phyloP scores from a whole-genome alignment of 2,113 vertebrate genomes.

The Mugil cephalus region DNA sequence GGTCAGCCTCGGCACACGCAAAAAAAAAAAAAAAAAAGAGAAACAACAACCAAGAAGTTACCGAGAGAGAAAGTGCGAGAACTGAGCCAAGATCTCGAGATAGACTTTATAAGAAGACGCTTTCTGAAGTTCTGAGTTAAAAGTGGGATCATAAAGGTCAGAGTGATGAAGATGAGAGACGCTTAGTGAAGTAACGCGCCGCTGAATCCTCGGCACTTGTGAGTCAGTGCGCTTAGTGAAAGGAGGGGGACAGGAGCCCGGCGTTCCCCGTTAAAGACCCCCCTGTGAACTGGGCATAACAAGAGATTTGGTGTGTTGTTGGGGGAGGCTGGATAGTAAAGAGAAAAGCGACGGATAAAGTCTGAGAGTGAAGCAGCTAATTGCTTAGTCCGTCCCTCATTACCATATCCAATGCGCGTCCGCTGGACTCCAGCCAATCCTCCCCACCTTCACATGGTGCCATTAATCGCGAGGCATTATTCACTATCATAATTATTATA shows the following conservation, averaged over 20 bases:
- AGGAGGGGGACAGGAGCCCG: conserved; percentile 43
- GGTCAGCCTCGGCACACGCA: conserved; percentile 8
- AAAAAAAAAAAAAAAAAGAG: background rate
- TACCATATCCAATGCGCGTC: conserved; percentile 94
- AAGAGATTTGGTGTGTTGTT: conserved; percentile 72
- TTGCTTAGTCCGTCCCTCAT: conserved; percentile 95
- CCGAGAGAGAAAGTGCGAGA: conserved; percentile 34
- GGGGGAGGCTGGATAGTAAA: conserved; percentile 81
- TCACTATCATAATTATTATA: conserved; percentile 96
- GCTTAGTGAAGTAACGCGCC: conserved; percentile 59
- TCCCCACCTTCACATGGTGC: conserved; percentile 83
- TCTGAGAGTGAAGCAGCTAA: conserved; percentile 90
- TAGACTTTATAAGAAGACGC: conserved; percentile 32
- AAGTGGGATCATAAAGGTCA: conserved; percentile 46
- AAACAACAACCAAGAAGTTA: conserved; percentile 38
- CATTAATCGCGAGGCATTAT: conserved; percentile 96
- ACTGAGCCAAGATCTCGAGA: conserved; percentile 36
- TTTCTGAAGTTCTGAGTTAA: conserved; percentile 44
- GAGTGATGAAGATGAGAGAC: conserved; percentile 63
- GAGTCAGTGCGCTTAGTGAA: conserved; percentile 50
- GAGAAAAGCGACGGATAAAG: conserved; percentile 86
- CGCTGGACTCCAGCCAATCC: conserved; percentile 91
- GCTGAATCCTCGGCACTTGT: conserved; percentile 62
- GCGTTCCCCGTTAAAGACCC: conserved; percentile 80
- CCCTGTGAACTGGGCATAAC: conserved; percentile 84